Percentiles rank a stretch among this genome's conserved stretches.
phyloP scores from a whole-genome alignment of 1,140 invertebrate species.

The Lanistes nyassanus region DNA sequence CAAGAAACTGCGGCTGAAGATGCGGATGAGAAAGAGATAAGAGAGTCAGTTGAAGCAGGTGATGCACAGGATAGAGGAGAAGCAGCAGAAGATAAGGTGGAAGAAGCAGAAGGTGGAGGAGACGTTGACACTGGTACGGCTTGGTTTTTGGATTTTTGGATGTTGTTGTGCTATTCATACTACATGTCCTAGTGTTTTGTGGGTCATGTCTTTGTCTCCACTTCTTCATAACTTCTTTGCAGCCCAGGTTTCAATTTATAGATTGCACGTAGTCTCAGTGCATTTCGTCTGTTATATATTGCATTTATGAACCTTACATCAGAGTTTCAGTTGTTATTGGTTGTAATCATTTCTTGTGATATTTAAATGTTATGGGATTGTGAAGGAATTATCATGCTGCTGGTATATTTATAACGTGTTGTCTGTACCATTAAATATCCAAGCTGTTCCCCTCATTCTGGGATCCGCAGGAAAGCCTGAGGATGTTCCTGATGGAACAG shows the following conservation, averaged over 20 bases:
- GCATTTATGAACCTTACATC: too few relatives aligned
- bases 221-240: background rate
- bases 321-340: too few relatives aligned
- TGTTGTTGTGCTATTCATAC: background rate
- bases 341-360: too few relatives aligned
- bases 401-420: too few relatives aligned
- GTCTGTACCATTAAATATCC: too few relatives aligned
- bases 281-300: too few relatives aligned
- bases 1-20: slow-evolving; percentile 14
- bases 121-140: background rate
- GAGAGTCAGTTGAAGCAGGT: background rate
- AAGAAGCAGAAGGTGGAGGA: slow-evolving; percentile 10
- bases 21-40: slow-evolving; percentile 1
- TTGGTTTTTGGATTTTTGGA: background rate
- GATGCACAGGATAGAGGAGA: background rate
- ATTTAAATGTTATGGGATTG: too few relatives aligned
- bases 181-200: too few relatives aligned
- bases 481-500: background rate
- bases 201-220: background rate
- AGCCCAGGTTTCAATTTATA: too few relatives aligned
- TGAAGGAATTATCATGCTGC: too few relatives aligned
- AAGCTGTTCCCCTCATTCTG: too few relatives aligned
- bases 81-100: slow-evolving; percentile 21
- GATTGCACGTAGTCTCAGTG: too few relatives aligned
- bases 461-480: background rate